Evolutionary conservation across 2,888 invertebrate genomes (phyloP), one percentile per base, ranked within the genome.

Genomic region (Chironomus tentans): DNA sequence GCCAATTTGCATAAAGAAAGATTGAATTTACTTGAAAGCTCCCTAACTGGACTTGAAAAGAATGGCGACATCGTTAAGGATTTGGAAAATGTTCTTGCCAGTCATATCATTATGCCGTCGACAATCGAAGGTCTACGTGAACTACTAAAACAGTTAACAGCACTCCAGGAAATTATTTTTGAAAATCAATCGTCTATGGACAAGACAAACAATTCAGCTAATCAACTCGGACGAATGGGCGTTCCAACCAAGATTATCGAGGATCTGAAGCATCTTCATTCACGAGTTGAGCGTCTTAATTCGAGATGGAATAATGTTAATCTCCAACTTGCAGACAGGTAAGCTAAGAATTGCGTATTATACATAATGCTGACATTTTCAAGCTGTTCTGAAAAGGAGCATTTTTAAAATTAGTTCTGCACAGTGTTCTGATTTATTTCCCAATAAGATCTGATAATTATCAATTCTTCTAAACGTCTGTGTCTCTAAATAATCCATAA

Each of bases 281-380:
- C 94, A 79, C 97, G 97, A 80, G 93, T 97, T 3, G 91, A 93
- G 78, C 91, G 92, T 81, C 86, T 98, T 77, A 94, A 94, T 80
- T 89, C 88, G 76, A 88, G 98, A 77, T 99, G 98, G 98, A 93
- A 92, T 80, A 93, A 91, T 80, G 92, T 98, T 18, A 95, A 95
- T 84, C 89, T 88, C 68, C 95, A 97, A 83, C 85, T 97, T 78
- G 92, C 92, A 78, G 95, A 96, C 81, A 88, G 92, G 92, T 92
- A 78, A 79, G 80, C 79, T 70, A n/a, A n/a, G 13, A 38, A 38
- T 38, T 10, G 38, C 38, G 5, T 4, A 38, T 38, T 7, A 4
- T 56, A 6, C 12, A 12, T 5, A 21, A 70, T 76, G 0, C 3
- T 28, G 21, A 24, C 50, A 61, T 61, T 50, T 13, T 48, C 10